Percentiles rank a stretch among this genome's conserved stretches.
These are phyloP conservation scores for Nothobranchius kuhntae DNA, from an alignment of 2,113 vertebrate genomes.

Conservation along the genomic window DNA sequence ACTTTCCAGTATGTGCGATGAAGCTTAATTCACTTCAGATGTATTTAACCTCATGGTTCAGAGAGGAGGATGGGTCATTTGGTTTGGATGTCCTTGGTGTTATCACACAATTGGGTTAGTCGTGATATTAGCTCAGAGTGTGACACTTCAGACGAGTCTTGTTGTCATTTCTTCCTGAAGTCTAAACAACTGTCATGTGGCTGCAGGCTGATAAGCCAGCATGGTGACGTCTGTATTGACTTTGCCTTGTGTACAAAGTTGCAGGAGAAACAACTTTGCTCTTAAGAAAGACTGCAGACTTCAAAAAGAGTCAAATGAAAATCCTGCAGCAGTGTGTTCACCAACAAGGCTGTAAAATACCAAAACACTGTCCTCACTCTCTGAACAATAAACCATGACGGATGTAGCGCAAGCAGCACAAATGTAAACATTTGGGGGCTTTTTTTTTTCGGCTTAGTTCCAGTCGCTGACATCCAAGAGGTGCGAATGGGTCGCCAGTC, in stretches of 20 bases:
- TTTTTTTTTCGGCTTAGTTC: conserved; percentile 77
- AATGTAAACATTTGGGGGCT: too few relatives aligned
- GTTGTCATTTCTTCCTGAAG: not conserved
- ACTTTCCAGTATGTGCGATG: too few relatives aligned
- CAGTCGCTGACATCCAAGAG: conserved; percentile 87
- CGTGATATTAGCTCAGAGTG: conserved; percentile 28
- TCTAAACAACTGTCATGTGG: conserved; percentile 4
- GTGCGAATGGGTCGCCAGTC: conserved; percentile 90
- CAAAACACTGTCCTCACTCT: not conserved
- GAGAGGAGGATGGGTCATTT: too few relatives aligned
- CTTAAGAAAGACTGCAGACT: not conserved
- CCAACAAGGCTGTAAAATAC: not conserved
- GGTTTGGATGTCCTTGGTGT: conserved; percentile 18
- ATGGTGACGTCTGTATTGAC: not conserved
- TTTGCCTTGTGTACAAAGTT: not conserved
- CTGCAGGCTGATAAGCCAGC: not conserved
- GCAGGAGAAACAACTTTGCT: not conserved
- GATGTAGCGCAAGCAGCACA: too few relatives aligned
- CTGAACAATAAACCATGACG: too few relatives aligned
- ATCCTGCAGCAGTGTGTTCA: not conserved
- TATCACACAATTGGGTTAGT: conserved; percentile 5
- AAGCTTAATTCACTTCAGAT: too few relatives aligned
- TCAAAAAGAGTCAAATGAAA: not conserved
- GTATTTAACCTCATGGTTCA: not conserved
- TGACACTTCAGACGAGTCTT: not conserved